Evolutionary conservation across 2,797 vertebrate species (phyloP).

Genomic region (Lithobates sylvaticus): DNA sequence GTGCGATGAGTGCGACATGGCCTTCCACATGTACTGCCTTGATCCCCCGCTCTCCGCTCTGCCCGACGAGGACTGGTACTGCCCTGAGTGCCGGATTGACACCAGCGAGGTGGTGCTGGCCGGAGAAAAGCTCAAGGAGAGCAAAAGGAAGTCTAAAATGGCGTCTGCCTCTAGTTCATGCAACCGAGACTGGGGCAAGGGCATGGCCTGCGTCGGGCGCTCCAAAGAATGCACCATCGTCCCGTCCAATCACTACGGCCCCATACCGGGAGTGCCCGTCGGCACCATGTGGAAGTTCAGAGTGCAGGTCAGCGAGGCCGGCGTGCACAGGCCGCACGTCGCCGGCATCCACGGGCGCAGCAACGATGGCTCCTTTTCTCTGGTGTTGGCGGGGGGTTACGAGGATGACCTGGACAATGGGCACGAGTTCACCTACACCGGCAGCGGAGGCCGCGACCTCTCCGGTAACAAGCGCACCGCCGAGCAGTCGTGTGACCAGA

Average conservation of each 20-base stretch:
- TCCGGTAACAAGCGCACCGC: constrained; percentile 98
- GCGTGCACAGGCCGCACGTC: constrained; percentile 94
- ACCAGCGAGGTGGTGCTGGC: constrained; percentile 92
- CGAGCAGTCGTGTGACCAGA: constrained; percentile 97
- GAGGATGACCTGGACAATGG: constrained; percentile 98
- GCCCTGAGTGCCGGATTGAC: constrained; percentile 92
- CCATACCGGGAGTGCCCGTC: constrained; percentile 91
- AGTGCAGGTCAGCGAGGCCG: constrained; percentile 97
- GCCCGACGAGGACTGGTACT: constrained; percentile 96
- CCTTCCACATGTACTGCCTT: constrained; percentile 95
- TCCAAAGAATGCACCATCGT: constrained; percentile 97
- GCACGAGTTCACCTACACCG: constrained; percentile 96
- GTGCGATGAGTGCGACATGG: constrained; percentile 98
- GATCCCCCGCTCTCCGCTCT: constrained; percentile 87
- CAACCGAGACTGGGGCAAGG: constrained; percentile 97
- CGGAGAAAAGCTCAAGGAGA: constrained; percentile 93
- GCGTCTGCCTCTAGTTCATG: constrained; percentile 91
- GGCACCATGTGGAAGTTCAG: constrained; percentile 97
- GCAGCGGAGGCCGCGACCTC: constrained; percentile 94
- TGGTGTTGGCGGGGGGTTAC: constrained; percentile 95
- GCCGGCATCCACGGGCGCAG: constrained; percentile 96
- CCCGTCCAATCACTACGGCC: constrained; percentile 94
- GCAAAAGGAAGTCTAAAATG: constrained; percentile 98
- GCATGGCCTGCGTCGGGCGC: constrained; percentile 97
- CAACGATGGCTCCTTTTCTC: constrained; percentile 92